Base-by-base conservation (phyloP, 2,797 vertebrate genomes). In the Octomys mimax region DNA sequence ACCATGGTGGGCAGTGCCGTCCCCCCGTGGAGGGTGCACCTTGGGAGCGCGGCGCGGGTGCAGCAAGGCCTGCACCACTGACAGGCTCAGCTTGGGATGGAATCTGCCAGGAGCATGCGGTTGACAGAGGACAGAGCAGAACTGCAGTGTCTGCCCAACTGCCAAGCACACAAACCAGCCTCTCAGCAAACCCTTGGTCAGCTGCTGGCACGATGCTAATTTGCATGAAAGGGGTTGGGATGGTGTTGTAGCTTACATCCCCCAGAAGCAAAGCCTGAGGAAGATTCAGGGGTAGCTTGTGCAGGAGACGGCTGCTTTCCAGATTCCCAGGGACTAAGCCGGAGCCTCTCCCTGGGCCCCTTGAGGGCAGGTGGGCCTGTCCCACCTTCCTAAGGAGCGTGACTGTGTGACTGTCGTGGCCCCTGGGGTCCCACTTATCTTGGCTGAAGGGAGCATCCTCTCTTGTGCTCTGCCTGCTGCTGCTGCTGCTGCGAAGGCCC, bases 31-130 rank as follows among this genome's bases (percentile, higher is more conserved):
- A 73, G 28, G 12, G 42, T n/a, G 39, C 12, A 26, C 31, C 54
- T n/a, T 13, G 28, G 9, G 46, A 84, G 18, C 7, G 18, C 2
- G 54, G 42, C 36, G 31, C 0, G 9, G 68, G 18, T 49, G 8
- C 49, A 49, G 49, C 49, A 79, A 46, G 21, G 26, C 39, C 33
- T 18, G 36, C 31, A 36, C 26, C 1, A 33, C 18, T 66, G 31
- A 42, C 83, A 79, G 61, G 64, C 31, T 12, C 13, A 21, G 71
- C 54, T 57, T 57, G 54, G 54, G 54, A 57, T 19, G 16, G 14
- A 57, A 24, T 18, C 46, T 36, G 39, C 52, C 33, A 24, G 62
- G n/a, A 57, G 57, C 61, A 0, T 10, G 14, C 28, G 8, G 28
- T 1, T 57, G 31, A 78, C 71, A 12, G 87, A 59, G 10, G 52